phyloP scores from a whole-genome alignment of 1,140 invertebrate species.

The Macrotrachela quadricornifera region DNA sequence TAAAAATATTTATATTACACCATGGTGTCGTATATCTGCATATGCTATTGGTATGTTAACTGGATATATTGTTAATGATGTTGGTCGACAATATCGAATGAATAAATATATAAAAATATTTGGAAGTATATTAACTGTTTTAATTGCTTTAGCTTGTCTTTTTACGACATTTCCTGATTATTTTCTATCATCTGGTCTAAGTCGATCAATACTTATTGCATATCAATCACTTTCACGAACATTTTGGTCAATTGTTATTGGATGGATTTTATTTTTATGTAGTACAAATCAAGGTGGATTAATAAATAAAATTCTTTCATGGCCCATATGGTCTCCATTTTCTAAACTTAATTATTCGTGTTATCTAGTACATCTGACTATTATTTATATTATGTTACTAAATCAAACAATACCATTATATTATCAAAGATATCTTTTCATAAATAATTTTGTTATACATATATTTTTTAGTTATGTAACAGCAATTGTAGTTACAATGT shows the following conservation, averaged over 20 bases:
- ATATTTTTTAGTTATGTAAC: too few species aligned
- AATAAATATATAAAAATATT: neutral
- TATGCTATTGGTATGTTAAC: constrained; percentile 33
- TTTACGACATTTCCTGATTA: neutral
- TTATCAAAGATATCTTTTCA: too few species aligned
- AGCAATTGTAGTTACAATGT: too few species aligned
- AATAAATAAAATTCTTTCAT: constrained; percentile 50
- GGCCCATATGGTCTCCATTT: constrained; percentile 52
- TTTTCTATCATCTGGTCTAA: neutral
- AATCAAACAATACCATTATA: too few species aligned
- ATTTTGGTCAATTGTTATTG: too few species aligned
- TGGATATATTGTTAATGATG: constrained; percentile 17
- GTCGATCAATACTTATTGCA: neutral
- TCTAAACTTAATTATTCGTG: constrained; percentile 67
- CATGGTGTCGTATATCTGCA: constrained; percentile 34
- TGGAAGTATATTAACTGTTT: neutral
- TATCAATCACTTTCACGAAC: too few species aligned
- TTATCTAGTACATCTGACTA: constrained; percentile 50
- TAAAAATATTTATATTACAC: constrained; percentile 55
- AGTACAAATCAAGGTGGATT: constrained; percentile 21
- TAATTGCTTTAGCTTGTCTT: neutral
- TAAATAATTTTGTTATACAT: too few species aligned
- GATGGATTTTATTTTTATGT: too few species aligned
- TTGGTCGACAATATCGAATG: constrained; percentile 9
- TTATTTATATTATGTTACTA: too few species aligned